phyloP scores from a whole-genome alignment of 2,113 vertebrate species.

The Coptodon bakossiorum region DNA sequence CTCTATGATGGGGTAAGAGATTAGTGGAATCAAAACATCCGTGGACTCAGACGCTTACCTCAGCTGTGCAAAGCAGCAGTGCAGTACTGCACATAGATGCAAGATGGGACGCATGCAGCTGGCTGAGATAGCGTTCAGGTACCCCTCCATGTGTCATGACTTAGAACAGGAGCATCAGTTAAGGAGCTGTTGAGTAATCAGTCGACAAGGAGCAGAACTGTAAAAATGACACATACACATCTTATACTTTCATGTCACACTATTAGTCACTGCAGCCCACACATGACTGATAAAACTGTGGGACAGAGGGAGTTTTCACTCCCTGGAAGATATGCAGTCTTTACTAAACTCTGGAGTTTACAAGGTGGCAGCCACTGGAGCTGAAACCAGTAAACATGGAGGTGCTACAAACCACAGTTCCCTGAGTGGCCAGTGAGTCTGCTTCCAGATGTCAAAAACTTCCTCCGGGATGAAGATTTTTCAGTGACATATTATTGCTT shows the following conservation, averaged over 20 bases:
- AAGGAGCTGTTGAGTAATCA: background rate
- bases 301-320: background rate
- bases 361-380: background rate
- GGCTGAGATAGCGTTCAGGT: background rate
- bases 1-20: background rate
- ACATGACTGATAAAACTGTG: background rate
- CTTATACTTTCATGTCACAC: background rate
- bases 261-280: background rate
- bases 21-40: background rate
- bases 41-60: fast-evolving
- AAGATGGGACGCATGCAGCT: background rate
- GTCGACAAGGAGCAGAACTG: background rate
- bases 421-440: background rate
- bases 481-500: background rate
- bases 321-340: background rate
- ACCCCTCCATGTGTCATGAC: background rate
- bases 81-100: background rate
- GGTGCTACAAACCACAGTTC: background rate
- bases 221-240: background rate
- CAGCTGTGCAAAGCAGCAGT: background rate
- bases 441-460: background rate
- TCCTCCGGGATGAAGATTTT: background rate
- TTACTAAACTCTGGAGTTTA: background rate
- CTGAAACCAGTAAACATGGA: background rate
- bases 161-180: background rate